Evolutionary conservation across 2,797 vertebrate species (phyloP).

Genomic region (Ateles fusciceps): DNA sequence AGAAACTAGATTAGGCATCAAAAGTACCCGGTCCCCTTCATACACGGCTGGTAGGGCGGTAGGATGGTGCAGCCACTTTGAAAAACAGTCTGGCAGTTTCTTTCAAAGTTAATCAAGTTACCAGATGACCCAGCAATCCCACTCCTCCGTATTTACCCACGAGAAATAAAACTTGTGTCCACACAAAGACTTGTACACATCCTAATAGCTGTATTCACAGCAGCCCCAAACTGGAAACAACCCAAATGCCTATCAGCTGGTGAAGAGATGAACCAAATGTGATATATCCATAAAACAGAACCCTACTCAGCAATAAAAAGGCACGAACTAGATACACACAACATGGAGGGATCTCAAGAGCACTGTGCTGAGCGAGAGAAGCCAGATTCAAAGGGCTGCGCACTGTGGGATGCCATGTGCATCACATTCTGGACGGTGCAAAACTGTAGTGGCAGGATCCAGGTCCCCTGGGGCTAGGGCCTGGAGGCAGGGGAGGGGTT

Average conservation of each 20-base stretch:
- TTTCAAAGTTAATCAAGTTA: neutral
- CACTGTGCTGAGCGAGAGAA: neutral
- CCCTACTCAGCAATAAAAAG: neutral
- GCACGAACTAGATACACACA: neutral
- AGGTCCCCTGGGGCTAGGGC: rapidly evolving
- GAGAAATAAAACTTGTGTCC: neutral
- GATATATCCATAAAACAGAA: rapidly evolving
- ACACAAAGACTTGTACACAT: neutral
- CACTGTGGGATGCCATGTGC: rapidly evolving
- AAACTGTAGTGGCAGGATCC: neutral
- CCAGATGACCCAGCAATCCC: neutral
- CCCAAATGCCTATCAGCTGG: neutral
- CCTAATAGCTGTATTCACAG: neutral
- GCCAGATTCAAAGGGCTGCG: neutral
- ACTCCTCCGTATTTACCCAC: neutral
- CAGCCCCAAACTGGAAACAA: neutral
- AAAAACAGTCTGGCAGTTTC: neutral
- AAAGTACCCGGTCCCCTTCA: neutral
- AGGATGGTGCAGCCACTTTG: neutral
- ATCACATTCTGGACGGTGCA: too few relatives aligned
- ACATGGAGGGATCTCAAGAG: neutral
- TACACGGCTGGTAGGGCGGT: neutral
- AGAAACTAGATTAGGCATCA: neutral
- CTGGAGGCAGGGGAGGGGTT: neutral
- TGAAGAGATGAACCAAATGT: neutral